Conservation (phyloP, 2,888 invertebrate genomes). For the Drosophila affinis region DNA sequence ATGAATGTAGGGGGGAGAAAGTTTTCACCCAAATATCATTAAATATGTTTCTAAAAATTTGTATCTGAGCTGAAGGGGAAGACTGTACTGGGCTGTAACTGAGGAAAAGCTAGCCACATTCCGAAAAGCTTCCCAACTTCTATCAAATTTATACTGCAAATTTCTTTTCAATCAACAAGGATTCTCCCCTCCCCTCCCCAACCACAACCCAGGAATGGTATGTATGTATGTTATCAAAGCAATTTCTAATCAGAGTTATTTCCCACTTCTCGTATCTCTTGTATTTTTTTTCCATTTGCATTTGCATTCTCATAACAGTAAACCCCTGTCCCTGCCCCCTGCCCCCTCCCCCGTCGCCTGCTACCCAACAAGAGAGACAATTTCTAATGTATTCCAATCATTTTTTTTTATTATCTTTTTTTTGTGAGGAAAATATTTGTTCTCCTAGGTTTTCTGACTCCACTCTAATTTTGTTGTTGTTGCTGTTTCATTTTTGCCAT, state of each 20-base stretch:
- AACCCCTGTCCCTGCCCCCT: neutral
- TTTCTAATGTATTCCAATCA: conserved; percentile 70
- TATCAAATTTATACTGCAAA: neutral
- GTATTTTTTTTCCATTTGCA: conserved; percentile 9
- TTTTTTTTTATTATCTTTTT: conserved; percentile 36
- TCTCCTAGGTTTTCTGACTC: conserved; percentile 16
- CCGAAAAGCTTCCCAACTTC: conserved; percentile 2
- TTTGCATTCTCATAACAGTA: conserved; percentile 10
- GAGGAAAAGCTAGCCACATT: neutral
- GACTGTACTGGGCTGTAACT: neutral
- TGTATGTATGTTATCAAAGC: neutral
- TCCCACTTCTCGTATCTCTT: conserved; percentile 6
- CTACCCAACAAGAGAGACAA: conserved; percentile 35
- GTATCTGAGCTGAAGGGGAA: neutral
- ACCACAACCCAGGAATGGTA: neutral
- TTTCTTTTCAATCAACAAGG: neutral
- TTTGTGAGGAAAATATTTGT: neutral
- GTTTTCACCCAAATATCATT: conserved; percentile 7
- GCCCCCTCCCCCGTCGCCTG: neutral
- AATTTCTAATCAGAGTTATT: neutral
- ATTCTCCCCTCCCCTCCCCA: no score
- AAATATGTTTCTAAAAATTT: conserved; percentile 9
- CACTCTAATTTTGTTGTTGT: conserved; percentile 22
- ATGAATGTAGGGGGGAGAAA: neutral
- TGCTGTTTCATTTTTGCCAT: conserved; percentile 31